A percentile compares a stretch with the other conserved stretches of the same genome.
These are phyloP conservation scores for Brienomyrus longianalis DNA, from an alignment of 2,113 vertebrate species.

Conservation along the genomic window DNA sequence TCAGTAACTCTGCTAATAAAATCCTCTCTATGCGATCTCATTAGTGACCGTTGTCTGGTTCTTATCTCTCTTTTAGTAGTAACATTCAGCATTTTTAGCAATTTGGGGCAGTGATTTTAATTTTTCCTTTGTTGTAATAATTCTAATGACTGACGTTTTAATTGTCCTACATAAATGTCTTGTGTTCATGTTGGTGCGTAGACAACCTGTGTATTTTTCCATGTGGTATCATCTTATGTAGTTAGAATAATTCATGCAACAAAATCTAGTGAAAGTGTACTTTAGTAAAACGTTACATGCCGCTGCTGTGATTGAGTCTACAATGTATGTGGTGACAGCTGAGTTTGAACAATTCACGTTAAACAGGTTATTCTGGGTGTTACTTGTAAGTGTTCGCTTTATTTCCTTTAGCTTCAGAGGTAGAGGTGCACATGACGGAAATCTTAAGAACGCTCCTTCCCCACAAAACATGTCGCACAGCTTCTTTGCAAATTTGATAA, in stretches of 20 bases:
- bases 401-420: constrained; percentile 36
- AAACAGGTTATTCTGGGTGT: constrained; percentile 39
- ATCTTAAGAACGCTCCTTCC: constrained; percentile 39
- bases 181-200: constrained; percentile 78
- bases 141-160: constrained; percentile 64
- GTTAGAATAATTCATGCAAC: constrained; percentile 60
- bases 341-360: constrained; percentile 68
- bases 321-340: constrained; percentile 73
- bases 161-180: constrained; percentile 70
- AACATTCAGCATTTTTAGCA: constrained; percentile 64
- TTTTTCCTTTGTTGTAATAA: constrained; percentile 37
- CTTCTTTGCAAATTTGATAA: constrained; percentile 46
- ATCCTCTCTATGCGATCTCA: constrained; percentile 30
- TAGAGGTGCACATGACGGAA: constrained; percentile 54
- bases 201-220: constrained; percentile 41
- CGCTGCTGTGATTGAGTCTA: constrained; percentile 59
- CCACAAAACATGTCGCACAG: constrained; percentile 29
- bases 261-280: constrained; percentile 65
- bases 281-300: constrained; percentile 62
- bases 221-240: constrained; percentile 73
- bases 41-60: neutral
- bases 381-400: constrained; percentile 42
- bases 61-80: constrained; percentile 34
- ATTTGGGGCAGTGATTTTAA: constrained; percentile 50
- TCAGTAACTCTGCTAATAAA: constrained; percentile 52